Percentiles rank a stretch among this genome's conserved stretches.
Evolutionary conservation across 2,113 vertebrate genomes (phyloP).

Genomic region (Piaya cayana): DNA sequence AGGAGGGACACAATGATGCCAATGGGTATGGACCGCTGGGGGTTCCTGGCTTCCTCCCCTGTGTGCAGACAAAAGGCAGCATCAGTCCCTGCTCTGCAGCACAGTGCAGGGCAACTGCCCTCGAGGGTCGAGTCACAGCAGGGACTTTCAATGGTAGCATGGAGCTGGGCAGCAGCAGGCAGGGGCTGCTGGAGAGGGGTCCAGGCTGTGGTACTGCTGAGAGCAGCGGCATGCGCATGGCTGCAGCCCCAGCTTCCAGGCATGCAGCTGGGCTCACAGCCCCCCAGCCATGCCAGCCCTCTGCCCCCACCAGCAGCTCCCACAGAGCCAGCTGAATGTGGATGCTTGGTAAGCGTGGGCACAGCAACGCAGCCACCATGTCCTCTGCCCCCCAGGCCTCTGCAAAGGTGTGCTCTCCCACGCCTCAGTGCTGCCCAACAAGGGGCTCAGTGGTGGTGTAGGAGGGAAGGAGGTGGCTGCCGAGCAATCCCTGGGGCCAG

Average conservation of each 20-base stretch:
- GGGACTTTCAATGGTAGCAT: not conserved
- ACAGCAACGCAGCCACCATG: fast-evolving
- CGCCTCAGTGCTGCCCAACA: fast-evolving
- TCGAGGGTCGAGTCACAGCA: fast-evolving
- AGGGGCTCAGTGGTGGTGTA: fast-evolving
- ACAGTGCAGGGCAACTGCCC: not conserved
- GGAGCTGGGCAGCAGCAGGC: not conserved
- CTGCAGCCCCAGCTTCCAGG: not conserved
- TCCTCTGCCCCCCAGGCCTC: not conserved
- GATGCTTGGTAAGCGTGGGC: fast-evolving
- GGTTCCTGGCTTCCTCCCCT: constrained; percentile 96
- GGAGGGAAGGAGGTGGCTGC: not conserved
- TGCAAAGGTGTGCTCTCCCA: not conserved
- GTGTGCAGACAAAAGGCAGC: not conserved
- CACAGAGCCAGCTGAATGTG: not conserved
- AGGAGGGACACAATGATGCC: constrained; percentile 92
- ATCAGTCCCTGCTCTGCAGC: fast-evolving
- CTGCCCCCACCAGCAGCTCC: not conserved
- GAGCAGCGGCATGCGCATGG: fast-evolving
- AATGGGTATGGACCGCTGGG: constrained; percentile 90
- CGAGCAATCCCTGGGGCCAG: not conserved
- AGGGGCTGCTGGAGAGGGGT: not conserved
- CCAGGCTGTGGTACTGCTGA: not conserved
- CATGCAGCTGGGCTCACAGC: not conserved
- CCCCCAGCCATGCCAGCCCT: not conserved